phyloP scores from a whole-genome alignment of 2,113 vertebrate species.

The Pomatostomus ruficeps region DNA sequence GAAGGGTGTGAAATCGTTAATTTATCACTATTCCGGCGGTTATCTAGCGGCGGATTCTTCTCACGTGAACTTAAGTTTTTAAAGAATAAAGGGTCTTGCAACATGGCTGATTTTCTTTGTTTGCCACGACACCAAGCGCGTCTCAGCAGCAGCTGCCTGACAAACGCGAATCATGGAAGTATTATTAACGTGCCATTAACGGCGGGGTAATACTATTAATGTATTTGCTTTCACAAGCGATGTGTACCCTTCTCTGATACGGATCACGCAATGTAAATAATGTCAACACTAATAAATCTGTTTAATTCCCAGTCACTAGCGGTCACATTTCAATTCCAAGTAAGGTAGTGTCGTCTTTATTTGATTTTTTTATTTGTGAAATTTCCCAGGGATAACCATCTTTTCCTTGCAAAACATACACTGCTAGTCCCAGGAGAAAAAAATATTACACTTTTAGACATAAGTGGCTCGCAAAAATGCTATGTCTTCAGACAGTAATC shows the following conservation, averaged over 20 bases:
- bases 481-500: neutral
- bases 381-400: neutral
- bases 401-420: neutral
- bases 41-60: neutral
- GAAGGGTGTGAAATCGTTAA: neutral
- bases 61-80: neutral
- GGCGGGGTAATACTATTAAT: neutral
- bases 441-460: neutral
- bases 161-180: neutral
- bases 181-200: neutral
- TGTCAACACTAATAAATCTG: neutral
- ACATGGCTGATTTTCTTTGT: slow-evolving; percentile 26
- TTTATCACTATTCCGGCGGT: neutral
- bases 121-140: neutral
- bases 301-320: neutral
- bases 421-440: neutral
- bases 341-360: neutral
- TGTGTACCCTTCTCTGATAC: neutral
- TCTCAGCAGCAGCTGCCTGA: neutral
- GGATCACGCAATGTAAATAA: neutral
- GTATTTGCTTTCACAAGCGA: neutral
- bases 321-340: neutral
- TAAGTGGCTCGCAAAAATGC: neutral
- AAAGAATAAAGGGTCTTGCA: neutral
- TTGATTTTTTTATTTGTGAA: neutral